Base-by-base conservation (phyloP, 2,797 vertebrate genomes). In the Spea hammondii region DNA sequence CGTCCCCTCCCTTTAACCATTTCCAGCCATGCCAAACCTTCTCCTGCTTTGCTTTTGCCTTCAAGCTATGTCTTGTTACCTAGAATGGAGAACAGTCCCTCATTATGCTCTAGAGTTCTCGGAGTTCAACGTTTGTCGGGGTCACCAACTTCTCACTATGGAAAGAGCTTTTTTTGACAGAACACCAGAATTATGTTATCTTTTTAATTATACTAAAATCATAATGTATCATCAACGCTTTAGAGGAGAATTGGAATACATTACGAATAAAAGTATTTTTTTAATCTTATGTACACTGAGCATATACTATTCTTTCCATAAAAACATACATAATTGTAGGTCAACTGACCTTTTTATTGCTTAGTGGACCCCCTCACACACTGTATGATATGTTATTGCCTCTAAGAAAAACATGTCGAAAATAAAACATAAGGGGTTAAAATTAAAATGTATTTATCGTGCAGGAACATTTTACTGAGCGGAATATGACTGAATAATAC, bases 1-100 rank as follows among this genome's bases (percentile, higher is more conserved):
- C 92, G 93, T 93, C 95, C 94, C 94, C 95, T 94, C 96, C 94
- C 94, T 92, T 98, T 98, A 98, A 97, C 96, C 94, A 96, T 93
- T 97, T 92, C 83, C 87, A 83, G 86, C 70, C 89, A 82, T 76
- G 86, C 83, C 84, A 84, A 83, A 79, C 74, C 64, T 57, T 79
- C 77, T 54, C 76, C 8, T 70, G 83, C 82, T 70, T 82, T 83
- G 71, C 48, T 9, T 48, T 71, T 72, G 83, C 79, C 84, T 83
- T 70, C 17, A 32, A 59, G 0, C 51, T 72, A 70, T 65, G 54
- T 78, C 79, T 11, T 0, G 64, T 3, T 17, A 72, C 76, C 60
- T 1, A 70, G 9, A 14, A 55, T 12, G 13, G 70, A 5, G 6
- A 55, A 9, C 6, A 53, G 14, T 6, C 17, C 32, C 14, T 64